Conservation (phyloP, 2,888 invertebrate species). For the Drosophila koepferae region DNA sequence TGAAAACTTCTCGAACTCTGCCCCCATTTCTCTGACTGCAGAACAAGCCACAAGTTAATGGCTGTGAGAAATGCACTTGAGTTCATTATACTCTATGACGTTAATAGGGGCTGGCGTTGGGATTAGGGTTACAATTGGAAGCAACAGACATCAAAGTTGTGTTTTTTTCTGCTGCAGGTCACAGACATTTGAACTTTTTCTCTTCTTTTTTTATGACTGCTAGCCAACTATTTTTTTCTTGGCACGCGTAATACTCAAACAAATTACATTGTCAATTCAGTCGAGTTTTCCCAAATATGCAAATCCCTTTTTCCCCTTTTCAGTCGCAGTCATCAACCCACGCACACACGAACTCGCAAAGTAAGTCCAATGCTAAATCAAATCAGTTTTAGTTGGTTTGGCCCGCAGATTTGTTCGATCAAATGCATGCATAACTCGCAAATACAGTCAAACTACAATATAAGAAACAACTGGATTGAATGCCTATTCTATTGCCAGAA, state of each 20-base stretch:
- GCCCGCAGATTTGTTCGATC: constrained; percentile 11
- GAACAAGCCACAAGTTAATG: constrained; percentile 35
- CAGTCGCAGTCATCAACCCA: background rate
- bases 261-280: constrained; percentile 44
- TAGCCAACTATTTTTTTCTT: constrained; percentile 18
- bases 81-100: constrained; percentile 35
- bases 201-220: constrained; percentile 5
- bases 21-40: background rate
- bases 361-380: constrained; percentile 41
- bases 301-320: constrained; percentile 30
- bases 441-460: constrained; percentile 11
- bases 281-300: constrained; percentile 31
- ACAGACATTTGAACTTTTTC: constrained; percentile 57
- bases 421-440: constrained; percentile 42
- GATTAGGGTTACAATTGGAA: constrained; percentile 1
- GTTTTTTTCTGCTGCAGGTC: constrained; percentile 31
- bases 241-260: constrained; percentile 21
- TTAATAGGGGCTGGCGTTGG: constrained; percentile 1
- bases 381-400: constrained; percentile 51
- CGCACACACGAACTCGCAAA: background rate
- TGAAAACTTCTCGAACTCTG: background rate
- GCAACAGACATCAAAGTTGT: constrained; percentile 17
- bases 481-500: too few relatives aligned
- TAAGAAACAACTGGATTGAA: background rate
- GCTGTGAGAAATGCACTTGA: constrained; percentile 37